Base-by-base conservation (phyloP, 2,888 invertebrate species). In the Ariolimax columbianus region DNA sequence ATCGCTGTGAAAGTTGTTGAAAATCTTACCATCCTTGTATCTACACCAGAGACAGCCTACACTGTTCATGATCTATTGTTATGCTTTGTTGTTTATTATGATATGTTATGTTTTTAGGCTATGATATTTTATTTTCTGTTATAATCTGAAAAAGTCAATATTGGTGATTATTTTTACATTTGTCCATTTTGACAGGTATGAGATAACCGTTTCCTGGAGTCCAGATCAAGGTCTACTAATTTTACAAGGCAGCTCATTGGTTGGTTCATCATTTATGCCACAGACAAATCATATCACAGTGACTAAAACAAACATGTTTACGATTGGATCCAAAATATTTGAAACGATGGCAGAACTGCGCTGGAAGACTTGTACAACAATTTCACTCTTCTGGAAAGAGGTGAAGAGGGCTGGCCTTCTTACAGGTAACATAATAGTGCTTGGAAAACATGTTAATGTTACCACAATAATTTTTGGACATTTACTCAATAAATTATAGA, bases 191-290 rank as follows among this genome's bases (percentile, higher is more conserved):
- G 47, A 40, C 30, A 72, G 81, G 81, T 82, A 82, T 36, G 43
- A 63, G 26, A 59, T 82, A 23, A 75, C 75, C 23, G 43, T 82
- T n/a, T 63, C 82, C 14, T 82, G 82, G 82, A 82, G 82, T 63
- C 43, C 63, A 36, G 33, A 70, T 55, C 51, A 36, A 14, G 82
- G 82, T 26, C 82, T 82, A 1, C 4, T 72, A 70, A 26, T 82
- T 47, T 36, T 82, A 33, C 43, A 38, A 33, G 55, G 43, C 30
- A 47, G 33, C 47, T 17, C n/a, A 1, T 26, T 72, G 43, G 66
- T 82, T 38, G 82, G 82, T 4, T 82, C 82, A 19, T 38, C 82
- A 55, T 70, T 72, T 51, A 70, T 19, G 1, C 33, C 72, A 2
- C 19, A n/a, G 6, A 6, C 36, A 38, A 68, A 40, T 23, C 19